Evolutionary conservation across 2,797 vertebrate genomes (phyloP).

Genomic region (Acrossocheilus wenchowensis): DNA sequence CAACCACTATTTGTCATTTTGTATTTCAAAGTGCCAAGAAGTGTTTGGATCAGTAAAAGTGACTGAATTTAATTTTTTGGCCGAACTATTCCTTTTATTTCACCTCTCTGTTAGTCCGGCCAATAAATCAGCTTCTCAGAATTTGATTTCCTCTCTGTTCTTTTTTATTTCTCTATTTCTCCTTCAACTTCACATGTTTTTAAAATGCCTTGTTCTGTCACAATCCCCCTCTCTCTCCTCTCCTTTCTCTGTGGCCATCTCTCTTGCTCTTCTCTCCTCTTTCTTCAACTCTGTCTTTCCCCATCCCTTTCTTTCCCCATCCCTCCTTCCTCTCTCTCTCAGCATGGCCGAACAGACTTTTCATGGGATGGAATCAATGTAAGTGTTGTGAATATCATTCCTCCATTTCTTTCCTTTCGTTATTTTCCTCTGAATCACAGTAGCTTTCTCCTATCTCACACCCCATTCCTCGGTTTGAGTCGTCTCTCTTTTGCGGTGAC

Average conservation of each 20-base stretch:
- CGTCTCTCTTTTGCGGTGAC: slow-evolving; percentile 56
- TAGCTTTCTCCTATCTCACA: slow-evolving; percentile 62
- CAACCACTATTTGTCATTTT: neutral
- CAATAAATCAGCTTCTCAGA: slow-evolving; percentile 29
- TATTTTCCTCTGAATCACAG: slow-evolving; percentile 66
- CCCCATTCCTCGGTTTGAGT: slow-evolving; percentile 63
- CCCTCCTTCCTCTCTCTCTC: slow-evolving; percentile 73
- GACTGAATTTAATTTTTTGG: neutral
- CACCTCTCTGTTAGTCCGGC: slow-evolving; percentile 27
- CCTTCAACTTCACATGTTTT: slow-evolving; percentile 64
- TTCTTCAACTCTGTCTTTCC: slow-evolving; percentile 41
- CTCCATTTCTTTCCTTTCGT: slow-evolving; percentile 66
- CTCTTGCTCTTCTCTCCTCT: slow-evolving; percentile 38
- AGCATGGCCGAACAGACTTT: slow-evolving; percentile 98
- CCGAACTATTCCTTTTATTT: slow-evolving; percentile 4
- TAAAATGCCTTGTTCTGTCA: slow-evolving; percentile 60
- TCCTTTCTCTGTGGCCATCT: slow-evolving; percentile 45
- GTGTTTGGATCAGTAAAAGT: slow-evolving; percentile 12
- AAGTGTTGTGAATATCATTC: slow-evolving; percentile 80
- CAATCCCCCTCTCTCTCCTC: slow-evolving; percentile 49
- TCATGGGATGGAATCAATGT: slow-evolving; percentile 99
- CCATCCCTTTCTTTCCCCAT: slow-evolving; percentile 59
- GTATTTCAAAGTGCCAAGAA: neutral
- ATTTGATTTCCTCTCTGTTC: slow-evolving; percentile 52
- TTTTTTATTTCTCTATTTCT: slow-evolving; percentile 66